These are phyloP conservation scores for Epinotia brunnichana DNA, from an alignment of 2,888 invertebrate genomes.

Conservation along the genomic window DNA sequence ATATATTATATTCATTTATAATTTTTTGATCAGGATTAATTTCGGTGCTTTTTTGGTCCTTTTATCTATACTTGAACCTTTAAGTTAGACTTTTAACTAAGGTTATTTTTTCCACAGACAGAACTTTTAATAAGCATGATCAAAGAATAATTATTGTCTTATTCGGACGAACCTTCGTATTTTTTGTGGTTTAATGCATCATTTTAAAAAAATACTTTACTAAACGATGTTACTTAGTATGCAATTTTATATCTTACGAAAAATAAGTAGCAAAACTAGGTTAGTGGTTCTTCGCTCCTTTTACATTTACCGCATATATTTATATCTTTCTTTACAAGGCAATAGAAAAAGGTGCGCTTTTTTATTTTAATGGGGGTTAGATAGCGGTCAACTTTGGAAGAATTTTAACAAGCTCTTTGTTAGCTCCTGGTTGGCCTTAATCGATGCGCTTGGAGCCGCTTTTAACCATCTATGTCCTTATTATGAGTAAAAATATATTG, in stretches of 20 bases:
- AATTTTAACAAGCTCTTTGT: constrained; percentile 81
- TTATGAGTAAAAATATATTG: constrained; percentile 17
- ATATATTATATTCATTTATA: too few species aligned
- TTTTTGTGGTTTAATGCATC: not conserved
- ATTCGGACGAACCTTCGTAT: not conserved
- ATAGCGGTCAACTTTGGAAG: constrained; percentile 64
- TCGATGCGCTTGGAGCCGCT: constrained; percentile 50
- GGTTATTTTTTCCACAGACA: not conserved
- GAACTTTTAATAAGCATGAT: too few species aligned
- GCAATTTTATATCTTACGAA: constrained; percentile 19
- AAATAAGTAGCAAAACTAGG: constrained; percentile 28
- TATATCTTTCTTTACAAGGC: constrained; percentile 39
- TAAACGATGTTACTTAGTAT: not conserved
- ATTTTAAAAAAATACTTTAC: not conserved
- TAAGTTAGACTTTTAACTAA: not conserved
- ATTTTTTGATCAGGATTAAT: not conserved
- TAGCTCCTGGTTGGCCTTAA: constrained; percentile 54
- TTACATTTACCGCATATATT: constrained; percentile 14
- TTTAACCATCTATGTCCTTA: constrained; percentile 17
- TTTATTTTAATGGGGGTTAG: constrained; percentile 67
- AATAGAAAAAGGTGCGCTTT: constrained; percentile 58
- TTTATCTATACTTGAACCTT: not conserved
- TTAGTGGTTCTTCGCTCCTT: constrained; percentile 15
- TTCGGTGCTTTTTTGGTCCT: not conserved
- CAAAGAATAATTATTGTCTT: not conserved